These are phyloP conservation scores for Ficedula albicollis DNA, from an alignment of 2,797 vertebrate genomes.

Conservation along the genomic window DNA sequence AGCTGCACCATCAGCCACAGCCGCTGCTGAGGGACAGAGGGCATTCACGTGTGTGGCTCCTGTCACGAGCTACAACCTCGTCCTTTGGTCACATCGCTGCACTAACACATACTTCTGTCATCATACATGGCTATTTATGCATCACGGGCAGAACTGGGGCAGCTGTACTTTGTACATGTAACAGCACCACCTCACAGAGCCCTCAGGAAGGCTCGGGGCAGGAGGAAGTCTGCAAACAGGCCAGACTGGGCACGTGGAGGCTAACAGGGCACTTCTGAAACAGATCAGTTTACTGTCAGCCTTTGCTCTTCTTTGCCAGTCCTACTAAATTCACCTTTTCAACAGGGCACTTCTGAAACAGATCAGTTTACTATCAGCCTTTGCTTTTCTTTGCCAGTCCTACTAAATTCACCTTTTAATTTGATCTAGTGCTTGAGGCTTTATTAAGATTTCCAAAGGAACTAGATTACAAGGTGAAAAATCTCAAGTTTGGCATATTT, in stretches of 20 bases:
- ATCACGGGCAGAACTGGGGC: not conserved
- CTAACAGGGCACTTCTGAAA: not conserved
- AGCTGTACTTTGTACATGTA: not conserved
- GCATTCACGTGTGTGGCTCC: fast-evolving
- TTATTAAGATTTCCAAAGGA: not conserved
- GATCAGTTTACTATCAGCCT: not conserved
- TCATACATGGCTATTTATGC: not conserved
- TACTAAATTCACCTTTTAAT: not conserved
- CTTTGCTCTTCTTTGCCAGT: not conserved
- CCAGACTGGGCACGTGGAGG: fast-evolving
- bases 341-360: not conserved
- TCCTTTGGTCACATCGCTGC: not conserved
- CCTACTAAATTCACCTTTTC: not conserved
- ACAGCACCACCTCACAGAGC: not conserved
- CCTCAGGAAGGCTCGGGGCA: not conserved
- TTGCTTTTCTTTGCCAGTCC: not conserved
- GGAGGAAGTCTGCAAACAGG: not conserved
- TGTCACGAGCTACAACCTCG: fast-evolving
- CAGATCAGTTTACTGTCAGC: not conserved
- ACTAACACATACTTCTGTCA: not conserved
- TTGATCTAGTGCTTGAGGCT: not conserved
- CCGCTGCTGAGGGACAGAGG: fast-evolving
- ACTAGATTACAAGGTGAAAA: not conserved
- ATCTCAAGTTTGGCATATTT: not conserved
- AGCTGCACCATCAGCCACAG: not conserved